phyloP scores from a whole-genome alignment of 2,797 vertebrate genomes.

The Bufotes viridis region DNA sequence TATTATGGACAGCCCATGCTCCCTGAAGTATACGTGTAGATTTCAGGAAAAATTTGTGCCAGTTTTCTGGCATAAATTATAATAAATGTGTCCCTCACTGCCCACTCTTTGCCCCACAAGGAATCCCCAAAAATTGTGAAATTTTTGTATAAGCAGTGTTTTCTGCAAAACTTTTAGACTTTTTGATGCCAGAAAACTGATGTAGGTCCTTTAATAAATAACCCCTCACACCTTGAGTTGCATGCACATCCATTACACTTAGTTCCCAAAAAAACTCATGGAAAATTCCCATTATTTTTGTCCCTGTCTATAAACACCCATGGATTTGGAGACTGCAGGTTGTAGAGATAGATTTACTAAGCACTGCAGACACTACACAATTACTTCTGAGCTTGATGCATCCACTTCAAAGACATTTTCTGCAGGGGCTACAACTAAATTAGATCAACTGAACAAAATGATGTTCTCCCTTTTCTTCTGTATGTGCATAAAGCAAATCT shows the following conservation, averaged over 20 bases:
- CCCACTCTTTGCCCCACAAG: no score
- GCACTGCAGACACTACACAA: conserved; percentile 15
- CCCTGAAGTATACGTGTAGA: no score
- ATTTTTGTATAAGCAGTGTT: no score
- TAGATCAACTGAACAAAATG: conserved; percentile 30
- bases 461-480: background rate
- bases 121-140: no score
- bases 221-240: no score
- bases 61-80: no score
- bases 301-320: background rate
- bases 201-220: background rate
- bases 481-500: conserved; percentile 27
- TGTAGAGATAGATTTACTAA: conserved; percentile 16
- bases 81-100: no score
- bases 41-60: no score
- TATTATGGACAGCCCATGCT: no score
- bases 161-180: no score
- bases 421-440: conserved; percentile 15
- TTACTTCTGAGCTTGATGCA: background rate
- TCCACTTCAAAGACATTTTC: conserved; percentile 29
- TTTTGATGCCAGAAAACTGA: no score
- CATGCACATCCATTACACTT: background rate
- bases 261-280: background rate
- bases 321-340: conserved; percentile 24
- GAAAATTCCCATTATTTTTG: background rate